Evolutionary conservation across 2,888 invertebrate genomes (phyloP), one percentile per base, ranked within the genome.

Genomic region (Macrophya alboannulata): DNA sequence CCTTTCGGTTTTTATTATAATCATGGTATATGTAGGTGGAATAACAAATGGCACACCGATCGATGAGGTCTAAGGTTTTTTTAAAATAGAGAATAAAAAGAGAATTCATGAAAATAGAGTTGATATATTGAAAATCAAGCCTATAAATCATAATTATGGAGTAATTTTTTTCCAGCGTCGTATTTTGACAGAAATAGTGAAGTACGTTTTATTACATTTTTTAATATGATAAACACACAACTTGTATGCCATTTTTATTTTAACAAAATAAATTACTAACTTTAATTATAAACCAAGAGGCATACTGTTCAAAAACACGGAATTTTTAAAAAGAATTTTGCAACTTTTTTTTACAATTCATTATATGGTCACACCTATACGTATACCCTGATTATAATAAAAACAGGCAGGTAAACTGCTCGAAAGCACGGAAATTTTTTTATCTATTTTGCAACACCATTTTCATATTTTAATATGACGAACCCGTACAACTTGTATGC

Each of bases 101-200:
- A 45, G 43, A 45, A 45, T 45, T 45, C 9, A 45, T 45, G 43
- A 45, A 45, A 45, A 45, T 45, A 45, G 43, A 45, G 43, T 45
- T 45, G n/a, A n/a, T n/a, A n/a, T 45, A 45, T 45, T 45, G 43
- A 9, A 45, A 45, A 45, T 45, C 8, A 6, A 45, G 43, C 9
- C 6, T 8, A 45, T 45, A 45, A 6, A 45, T 45, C 43, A 45
- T 45, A 45, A 45, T 45, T 45, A 5, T 45, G 43, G 43, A 45
- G 43, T 2, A 45, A 45, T 45, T 45, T 45, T 9, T 45, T n/a
- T n/a, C n/a, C n/a, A n/a, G n/a, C n/a, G n/a, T n/a, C n/a, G n/a
- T n/a, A n/a, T n/a, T n/a, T n/a, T n/a, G n/a, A n/a, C n/a, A 79
- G 76, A 15, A 86, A 86, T 86, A 85, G 65, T 37, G 0, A 77